phyloP scores from a whole-genome alignment of 2,113 vertebrate species.

The Nyctibius bracteatus region DNA sequence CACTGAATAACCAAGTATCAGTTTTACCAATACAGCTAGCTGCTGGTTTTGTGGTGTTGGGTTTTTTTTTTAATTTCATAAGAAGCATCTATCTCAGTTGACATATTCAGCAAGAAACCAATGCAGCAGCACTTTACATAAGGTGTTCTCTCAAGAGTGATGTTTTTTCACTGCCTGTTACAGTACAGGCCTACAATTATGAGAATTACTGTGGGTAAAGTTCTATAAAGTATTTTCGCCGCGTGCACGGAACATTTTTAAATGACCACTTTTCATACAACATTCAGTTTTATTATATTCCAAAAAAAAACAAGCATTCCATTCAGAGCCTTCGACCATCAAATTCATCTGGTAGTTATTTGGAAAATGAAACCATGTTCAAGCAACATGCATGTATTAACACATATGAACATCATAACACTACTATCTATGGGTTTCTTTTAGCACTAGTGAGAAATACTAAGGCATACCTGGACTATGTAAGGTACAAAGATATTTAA shows the following conservation, averaged over 20 bases:
- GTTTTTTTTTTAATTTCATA: not conserved
- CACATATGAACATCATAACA: not conserved
- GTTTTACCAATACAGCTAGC: not conserved
- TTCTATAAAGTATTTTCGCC: not conserved
- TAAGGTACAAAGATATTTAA: conserved; percentile 52
- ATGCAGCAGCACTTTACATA: not conserved
- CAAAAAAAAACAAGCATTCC: not conserved
- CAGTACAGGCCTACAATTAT: not conserved
- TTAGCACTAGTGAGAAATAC: not conserved
- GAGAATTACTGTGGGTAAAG: not conserved
- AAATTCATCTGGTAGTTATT: not conserved
- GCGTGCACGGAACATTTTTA: not conserved
- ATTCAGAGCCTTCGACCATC: not conserved
- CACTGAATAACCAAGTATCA: not conserved
- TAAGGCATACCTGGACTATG: not conserved
- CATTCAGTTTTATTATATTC: not conserved
- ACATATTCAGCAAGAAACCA: not conserved
- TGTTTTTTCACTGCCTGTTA: not conserved
- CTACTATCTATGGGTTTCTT: not conserved
- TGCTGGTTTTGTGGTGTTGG: not conserved
- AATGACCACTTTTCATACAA: not conserved
- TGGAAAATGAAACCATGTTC: not conserved
- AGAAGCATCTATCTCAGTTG: not conserved
- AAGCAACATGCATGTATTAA: not conserved
- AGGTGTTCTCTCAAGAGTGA: not conserved